Percentiles rank a stretch among this genome's conserved stretches.
Conservation (phyloP, 2,888 invertebrate genomes). For the Arrhopalites spinosus region DNA sequence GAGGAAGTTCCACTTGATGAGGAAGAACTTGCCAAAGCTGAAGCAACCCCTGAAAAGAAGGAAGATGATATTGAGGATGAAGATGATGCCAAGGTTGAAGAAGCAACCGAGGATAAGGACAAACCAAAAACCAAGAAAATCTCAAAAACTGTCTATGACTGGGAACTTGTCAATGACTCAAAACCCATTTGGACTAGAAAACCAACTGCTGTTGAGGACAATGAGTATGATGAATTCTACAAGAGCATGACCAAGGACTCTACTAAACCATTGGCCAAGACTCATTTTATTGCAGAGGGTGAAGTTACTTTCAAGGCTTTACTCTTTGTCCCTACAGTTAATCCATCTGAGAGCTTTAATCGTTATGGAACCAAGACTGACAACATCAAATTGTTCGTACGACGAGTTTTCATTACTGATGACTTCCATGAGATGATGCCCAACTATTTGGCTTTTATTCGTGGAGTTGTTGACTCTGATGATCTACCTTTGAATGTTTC, state of each 20-base stretch:
- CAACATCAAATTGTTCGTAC: constrained; percentile 94
- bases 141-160: constrained; percentile 97
- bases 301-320: constrained; percentile 98
- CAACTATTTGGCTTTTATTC: constrained; percentile 91
- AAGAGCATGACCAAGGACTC: constrained; percentile 90
- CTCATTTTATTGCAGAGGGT: constrained; percentile 97
- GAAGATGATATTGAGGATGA: constrained; percentile 64
- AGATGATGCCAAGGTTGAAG: constrained; percentile 62
- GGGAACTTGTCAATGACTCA: constrained; percentile 88
- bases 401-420: constrained; percentile 98
- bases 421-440: constrained; percentile 99
- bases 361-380: constrained; percentile 93
- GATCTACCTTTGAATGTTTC: constrained; percentile 98
- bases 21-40: constrained; percentile 70
- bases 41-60: constrained; percentile 63
- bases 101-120: constrained; percentile 70
- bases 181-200: constrained; percentile 99
- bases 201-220: constrained; percentile 78
- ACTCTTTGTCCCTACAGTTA: constrained; percentile 87
- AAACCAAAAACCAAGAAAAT: constrained; percentile 84
- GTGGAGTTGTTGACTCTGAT: constrained; percentile 97
- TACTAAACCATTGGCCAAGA: constrained; percentile 80
- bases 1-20: constrained; percentile 67
- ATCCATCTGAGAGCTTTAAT: constrained; percentile 93
- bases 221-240: constrained; percentile 95